These are phyloP conservation scores for Catostomus latipinnis DNA, from an alignment of 2,797 vertebrate genomes.

Conservation along the genomic window DNA sequence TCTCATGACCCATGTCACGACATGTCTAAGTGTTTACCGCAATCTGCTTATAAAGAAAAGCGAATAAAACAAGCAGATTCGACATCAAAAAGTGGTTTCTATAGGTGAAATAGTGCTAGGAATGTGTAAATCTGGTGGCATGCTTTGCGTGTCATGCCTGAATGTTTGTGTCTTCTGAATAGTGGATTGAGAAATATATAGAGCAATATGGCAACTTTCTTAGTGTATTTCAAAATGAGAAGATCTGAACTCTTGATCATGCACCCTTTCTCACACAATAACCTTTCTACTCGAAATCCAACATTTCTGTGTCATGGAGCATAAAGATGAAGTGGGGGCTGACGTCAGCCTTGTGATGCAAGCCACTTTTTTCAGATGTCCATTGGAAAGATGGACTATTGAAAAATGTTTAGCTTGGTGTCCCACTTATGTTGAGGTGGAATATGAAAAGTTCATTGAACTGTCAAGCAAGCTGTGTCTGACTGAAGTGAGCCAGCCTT, in stretches of 20 bases:
- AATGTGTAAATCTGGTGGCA: slow-evolving; percentile 2
- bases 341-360: slow-evolving; percentile 42
- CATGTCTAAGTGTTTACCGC: slow-evolving; percentile 54
- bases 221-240: background rate
- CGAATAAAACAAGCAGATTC: slow-evolving; percentile 14
- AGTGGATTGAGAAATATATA: slow-evolving; percentile 1
- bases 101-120: slow-evolving; percentile 18
- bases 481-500: background rate
- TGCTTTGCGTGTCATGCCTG: background rate
- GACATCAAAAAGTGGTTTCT: slow-evolving; percentile 26
- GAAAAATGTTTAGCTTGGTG: slow-evolving; percentile 17
- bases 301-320: background rate
- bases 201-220: background rate
- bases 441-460: slow-evolving; percentile 20
- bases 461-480: slow-evolving; percentile 6
- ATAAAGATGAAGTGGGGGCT: slow-evolving; percentile 43
- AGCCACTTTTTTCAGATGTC: slow-evolving; percentile 18
- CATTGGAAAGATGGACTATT: background rate
- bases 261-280: background rate
- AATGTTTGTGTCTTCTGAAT: slow-evolving; percentile 20
- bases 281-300: slow-evolving; percentile 8
- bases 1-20: slow-evolving; percentile 60
- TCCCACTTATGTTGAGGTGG: background rate
- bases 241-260: background rate
- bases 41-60: slow-evolving; percentile 42